Conservation (phyloP, 2,113 vertebrate genomes). For the Aegotheles bennettii region DNA sequence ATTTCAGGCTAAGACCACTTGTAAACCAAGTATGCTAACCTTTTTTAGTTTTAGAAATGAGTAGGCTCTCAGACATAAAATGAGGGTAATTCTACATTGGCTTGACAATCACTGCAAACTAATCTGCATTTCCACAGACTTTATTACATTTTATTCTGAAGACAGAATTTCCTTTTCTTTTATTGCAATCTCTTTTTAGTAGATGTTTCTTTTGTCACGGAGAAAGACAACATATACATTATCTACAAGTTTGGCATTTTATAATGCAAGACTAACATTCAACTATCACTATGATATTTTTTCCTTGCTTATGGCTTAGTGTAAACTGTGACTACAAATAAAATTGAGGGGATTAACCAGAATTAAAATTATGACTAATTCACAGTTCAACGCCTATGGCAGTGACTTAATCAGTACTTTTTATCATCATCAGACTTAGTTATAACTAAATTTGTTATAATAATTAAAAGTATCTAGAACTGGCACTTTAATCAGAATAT, state of each 20-base stretch:
- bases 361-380: conserved; percentile 1
- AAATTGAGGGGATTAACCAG: background rate
- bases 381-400: background rate
- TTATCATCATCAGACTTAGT: background rate
- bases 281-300: background rate
- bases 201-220: background rate
- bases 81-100: background rate
- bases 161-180: background rate
- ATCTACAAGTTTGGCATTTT: background rate
- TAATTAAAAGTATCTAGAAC: background rate
- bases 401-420: background rate
- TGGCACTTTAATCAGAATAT: background rate
- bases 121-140: background rate
- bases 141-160: background rate
- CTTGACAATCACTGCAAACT: background rate
- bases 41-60: background rate
- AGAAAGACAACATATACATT: background rate
- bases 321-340: background rate
- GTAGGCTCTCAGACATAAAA: background rate
- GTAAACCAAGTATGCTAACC: background rate
- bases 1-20: background rate
- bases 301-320: background rate
- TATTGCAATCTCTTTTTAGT: background rate
- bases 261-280: background rate
- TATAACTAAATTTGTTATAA: background rate